Evolutionary conservation across 1,140 invertebrate genomes (phyloP).

Genomic region (Chymomyza costata): DNA sequence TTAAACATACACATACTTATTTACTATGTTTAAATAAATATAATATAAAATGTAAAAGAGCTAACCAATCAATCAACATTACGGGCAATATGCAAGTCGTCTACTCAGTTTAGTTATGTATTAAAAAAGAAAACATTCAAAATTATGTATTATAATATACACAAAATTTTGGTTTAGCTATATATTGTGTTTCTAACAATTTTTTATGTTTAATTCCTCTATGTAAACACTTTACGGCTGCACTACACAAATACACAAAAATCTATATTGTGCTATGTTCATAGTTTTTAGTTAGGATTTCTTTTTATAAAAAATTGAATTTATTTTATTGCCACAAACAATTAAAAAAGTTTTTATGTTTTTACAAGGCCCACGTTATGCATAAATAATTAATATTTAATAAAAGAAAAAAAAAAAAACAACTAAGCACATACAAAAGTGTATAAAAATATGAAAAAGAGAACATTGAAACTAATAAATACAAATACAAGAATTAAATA

Average conservation of each 20-base stretch:
- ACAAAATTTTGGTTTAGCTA: constrained; percentile 29
- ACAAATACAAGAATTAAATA: no score
- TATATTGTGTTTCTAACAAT: constrained; percentile 37
- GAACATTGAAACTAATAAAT: constrained; percentile 27
- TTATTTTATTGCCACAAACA: constrained; percentile 49
- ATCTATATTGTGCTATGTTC: constrained; percentile 63
- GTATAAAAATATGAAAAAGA: constrained; percentile 39
- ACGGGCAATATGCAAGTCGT: constrained; percentile 61
- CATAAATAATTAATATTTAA: constrained; percentile 39
- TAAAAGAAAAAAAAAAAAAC: constrained; percentile 37
- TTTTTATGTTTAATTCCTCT: constrained; percentile 42
- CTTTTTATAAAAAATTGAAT: constrained; percentile 34
- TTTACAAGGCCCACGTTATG: constrained; percentile 56
- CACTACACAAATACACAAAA: constrained; percentile 57
- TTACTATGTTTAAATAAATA: constrained; percentile 35
- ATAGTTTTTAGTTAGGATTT: constrained; percentile 68
- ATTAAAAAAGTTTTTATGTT: constrained; percentile 47
- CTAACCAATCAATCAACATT: constrained; percentile 33
- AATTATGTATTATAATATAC: constrained; percentile 6
- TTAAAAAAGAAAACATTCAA: constrained; percentile 6
- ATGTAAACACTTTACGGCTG: constrained; percentile 54
- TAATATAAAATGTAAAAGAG: constrained; percentile 47
- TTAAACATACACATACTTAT: constrained; percentile 24
- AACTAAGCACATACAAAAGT: constrained; percentile 47
- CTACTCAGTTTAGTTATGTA: constrained; percentile 56